phyloP scores from a whole-genome alignment of 2,797 vertebrate species.

The Bufotes viridis region DNA sequence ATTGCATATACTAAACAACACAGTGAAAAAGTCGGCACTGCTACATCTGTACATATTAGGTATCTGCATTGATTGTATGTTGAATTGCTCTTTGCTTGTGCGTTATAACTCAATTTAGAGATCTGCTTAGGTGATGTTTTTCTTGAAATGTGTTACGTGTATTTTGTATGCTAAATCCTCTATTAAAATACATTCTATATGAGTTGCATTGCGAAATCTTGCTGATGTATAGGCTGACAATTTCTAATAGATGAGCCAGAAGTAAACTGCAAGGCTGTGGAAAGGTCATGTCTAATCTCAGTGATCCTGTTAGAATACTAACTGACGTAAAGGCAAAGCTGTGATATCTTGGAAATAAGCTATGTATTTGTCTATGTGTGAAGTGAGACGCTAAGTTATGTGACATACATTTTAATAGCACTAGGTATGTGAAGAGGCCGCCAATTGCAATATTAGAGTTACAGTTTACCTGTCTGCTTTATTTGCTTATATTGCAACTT shows the following conservation, averaged over 20 bases:
- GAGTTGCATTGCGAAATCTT: slow-evolving; percentile 4
- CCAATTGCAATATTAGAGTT: not conserved
- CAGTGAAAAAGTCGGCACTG: not conserved
- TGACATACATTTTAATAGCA: slow-evolving; percentile 9
- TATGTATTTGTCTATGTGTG: not conserved
- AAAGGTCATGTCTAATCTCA: slow-evolving; percentile 38
- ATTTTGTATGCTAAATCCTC: not conserved
- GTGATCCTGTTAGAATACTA: slow-evolving; percentile 33
- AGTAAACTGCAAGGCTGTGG: slow-evolving; percentile 15
- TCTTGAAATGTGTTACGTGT: not conserved
- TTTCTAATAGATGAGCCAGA: slow-evolving; percentile 26
- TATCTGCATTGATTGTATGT: not conserved
- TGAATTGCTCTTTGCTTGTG: not conserved
- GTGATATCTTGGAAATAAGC: slow-evolving; percentile 31
- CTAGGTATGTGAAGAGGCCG: not conserved
- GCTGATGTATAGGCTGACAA: slow-evolving; percentile 34
- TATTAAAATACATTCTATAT: slow-evolving; percentile 8
- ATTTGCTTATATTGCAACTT: slow-evolving; percentile 13
- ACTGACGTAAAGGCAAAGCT: slow-evolving; percentile 1
- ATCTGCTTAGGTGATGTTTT: not conserved
- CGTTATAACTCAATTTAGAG: not conserved
- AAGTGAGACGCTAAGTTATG: not conserved
- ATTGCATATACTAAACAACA: not conserved
- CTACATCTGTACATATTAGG: not conserved
- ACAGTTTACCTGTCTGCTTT: slow-evolving; percentile 13